phyloP scores from a whole-genome alignment of 1,140 invertebrate species.

The Lepidurus couesii region DNA sequence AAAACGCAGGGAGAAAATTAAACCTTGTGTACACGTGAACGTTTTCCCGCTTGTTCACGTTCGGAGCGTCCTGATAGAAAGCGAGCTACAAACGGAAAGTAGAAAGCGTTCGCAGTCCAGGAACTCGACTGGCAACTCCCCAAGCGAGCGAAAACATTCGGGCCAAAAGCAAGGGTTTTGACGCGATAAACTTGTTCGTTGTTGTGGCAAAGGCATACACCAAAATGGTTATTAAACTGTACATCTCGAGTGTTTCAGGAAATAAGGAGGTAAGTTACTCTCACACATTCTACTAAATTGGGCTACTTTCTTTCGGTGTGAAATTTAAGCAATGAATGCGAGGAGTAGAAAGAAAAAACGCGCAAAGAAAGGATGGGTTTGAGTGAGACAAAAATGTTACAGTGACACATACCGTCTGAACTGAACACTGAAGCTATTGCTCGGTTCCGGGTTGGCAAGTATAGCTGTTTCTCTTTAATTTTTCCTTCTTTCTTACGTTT shows the following conservation, averaged over 20 bases:
- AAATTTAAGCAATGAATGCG: neutral
- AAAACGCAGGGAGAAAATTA: too few relatives aligned
- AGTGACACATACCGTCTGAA: neutral
- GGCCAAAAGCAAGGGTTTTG: conserved; percentile 20
- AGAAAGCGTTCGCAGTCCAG: neutral
- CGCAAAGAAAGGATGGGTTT: neutral
- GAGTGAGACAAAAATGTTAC: conserved; percentile 11
- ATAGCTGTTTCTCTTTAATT: conserved; percentile 11
- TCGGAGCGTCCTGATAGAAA: neutral
- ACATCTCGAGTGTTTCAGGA: conserved; percentile 32
- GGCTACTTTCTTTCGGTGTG: neutral
- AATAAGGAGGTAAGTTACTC: conserved; percentile 33
- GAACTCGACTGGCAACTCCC: neutral
- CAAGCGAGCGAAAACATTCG: neutral
- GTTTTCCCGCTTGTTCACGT: too few relatives aligned
- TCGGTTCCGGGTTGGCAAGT: conserved; percentile 25
- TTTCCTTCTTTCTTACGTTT: neutral
- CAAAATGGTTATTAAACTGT: conserved; percentile 35
- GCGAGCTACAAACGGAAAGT: neutral
- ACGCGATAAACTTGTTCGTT: neutral
- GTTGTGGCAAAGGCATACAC: neutral
- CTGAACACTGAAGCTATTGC: conserved; percentile 2
- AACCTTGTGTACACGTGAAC: neutral
- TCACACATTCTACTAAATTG: neutral
- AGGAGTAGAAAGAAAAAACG: neutral